A percentile compares a stretch with the other conserved stretches of the same genome.
Evolutionary conservation across 1,140 invertebrate genomes (phyloP).

Genomic region (Aphelenchoides avenae): DNA sequence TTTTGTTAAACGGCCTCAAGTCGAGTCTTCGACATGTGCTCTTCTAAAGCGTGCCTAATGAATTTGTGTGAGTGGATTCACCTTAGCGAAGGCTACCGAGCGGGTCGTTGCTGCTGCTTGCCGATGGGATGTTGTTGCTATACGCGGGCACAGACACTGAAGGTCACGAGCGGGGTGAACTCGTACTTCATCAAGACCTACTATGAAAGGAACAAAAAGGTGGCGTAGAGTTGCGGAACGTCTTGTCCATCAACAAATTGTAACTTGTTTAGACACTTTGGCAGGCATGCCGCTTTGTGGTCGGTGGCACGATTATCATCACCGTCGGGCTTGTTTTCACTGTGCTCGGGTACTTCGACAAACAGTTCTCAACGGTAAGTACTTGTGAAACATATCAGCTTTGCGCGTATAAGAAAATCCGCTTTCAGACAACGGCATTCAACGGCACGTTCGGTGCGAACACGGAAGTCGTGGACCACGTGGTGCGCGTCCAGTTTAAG

Average conservation of each 20-base stretch:
- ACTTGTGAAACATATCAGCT: slow-evolving; percentile 22
- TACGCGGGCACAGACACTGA: no score
- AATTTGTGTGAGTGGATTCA: no score
- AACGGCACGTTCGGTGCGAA: slow-evolving; percentile 20
- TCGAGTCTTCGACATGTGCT: no score
- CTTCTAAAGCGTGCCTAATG: no score
- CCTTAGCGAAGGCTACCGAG: no score
- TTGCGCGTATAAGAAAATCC: slow-evolving; percentile 14
- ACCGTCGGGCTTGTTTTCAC: slow-evolving; percentile 51
- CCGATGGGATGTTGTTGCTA: no score
- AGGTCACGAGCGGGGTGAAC: no score
- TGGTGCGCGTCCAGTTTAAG: slow-evolving; percentile 37
- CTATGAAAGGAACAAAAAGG: slow-evolving; percentile 33
- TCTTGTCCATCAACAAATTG: slow-evolving; percentile 24
- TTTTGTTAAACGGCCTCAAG: no score
- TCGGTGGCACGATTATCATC: slow-evolving; percentile 51
- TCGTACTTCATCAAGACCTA: slow-evolving; percentile 33
- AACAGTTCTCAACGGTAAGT: slow-evolving; percentile 47
- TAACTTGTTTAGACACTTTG: slow-evolving; percentile 53
- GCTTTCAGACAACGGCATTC: slow-evolving; percentile 21
- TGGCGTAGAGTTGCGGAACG: slow-evolving; percentile 13
- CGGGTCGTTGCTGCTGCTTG: no score
- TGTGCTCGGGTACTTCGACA: slow-evolving; percentile 55
- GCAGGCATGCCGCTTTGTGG: slow-evolving; percentile 50
- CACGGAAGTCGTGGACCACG: slow-evolving; percentile 19